These are phyloP conservation scores for Procavia capensis DNA, from an alignment of 2,113 vertebrate genomes.

Conservation along the genomic window DNA sequence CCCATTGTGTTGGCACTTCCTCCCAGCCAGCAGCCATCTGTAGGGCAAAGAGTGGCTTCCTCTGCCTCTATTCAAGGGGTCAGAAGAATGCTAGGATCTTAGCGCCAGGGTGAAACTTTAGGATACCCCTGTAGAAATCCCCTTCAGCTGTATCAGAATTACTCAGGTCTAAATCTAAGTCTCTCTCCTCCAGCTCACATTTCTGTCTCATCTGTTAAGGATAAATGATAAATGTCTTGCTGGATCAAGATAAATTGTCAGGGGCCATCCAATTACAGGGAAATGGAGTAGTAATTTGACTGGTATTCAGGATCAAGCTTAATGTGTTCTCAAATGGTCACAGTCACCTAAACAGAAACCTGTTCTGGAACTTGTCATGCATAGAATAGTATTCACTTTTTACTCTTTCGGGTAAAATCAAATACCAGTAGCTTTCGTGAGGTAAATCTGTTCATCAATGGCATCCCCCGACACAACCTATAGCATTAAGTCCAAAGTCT, in stretches of 20 bases:
- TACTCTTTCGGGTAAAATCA: neutral
- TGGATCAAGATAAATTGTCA: neutral
- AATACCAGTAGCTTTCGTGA: neutral
- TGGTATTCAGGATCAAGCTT: slow-evolving; percentile 5
- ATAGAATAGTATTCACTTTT: slow-evolving; percentile 41
- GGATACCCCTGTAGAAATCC: neutral
- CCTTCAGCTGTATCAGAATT: neutral
- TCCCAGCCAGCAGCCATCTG: slow-evolving; percentile 5
- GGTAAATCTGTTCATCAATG: neutral
- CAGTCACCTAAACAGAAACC: neutral
- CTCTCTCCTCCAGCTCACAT: neutral
- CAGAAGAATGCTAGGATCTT: neutral
- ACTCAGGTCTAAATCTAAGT: neutral
- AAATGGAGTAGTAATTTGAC: neutral
- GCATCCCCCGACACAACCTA: neutral
- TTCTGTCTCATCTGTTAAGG: neutral
- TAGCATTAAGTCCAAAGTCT: neutral
- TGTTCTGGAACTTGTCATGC: slow-evolving; percentile 40
- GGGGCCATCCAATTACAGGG: neutral
- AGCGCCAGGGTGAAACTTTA: neutral
- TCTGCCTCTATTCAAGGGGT: neutral
- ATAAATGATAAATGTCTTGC: slow-evolving; percentile 32
- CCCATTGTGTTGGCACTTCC: neutral
- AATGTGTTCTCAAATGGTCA: slow-evolving; percentile 54
- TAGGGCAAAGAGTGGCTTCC: neutral